Evolutionary conservation across 2,113 vertebrate genomes (phyloP).

Genomic region (Neogobius melanostomus): DNA sequence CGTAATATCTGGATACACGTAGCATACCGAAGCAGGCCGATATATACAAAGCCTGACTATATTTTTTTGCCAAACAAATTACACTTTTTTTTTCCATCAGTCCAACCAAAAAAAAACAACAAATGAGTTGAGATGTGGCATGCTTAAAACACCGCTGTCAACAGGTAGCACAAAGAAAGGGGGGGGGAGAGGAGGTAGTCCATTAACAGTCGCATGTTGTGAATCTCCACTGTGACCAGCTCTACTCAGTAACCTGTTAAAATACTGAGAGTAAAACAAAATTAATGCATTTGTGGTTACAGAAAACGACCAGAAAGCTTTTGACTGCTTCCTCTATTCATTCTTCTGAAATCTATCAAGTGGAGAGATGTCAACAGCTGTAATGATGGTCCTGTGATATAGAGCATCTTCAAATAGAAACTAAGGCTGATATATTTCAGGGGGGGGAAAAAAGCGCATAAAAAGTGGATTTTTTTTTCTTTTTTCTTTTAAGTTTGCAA

Average conservation of each 20-base stretch:
- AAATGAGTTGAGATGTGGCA: constrained; percentile 34
- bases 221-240: constrained; percentile 28
- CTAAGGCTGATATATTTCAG: constrained; percentile 51
- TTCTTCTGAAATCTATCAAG: constrained; percentile 27
- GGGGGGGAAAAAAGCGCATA: not conserved
- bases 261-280: constrained; percentile 45
- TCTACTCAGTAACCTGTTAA: constrained; percentile 22
- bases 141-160: constrained; percentile 10
- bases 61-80: constrained; percentile 33
- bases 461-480: constrained; percentile 15
- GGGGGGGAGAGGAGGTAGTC: constrained; percentile 62
- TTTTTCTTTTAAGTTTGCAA: constrained; percentile 16
- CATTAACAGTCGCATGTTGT: constrained; percentile 57
- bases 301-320: constrained; percentile 29
- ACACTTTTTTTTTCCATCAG: constrained; percentile 19
- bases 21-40: constrained; percentile 30
- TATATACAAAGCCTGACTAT: constrained; percentile 35
- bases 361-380: constrained; percentile 16
- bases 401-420: constrained; percentile 37
- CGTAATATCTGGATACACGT: constrained; percentile 48
- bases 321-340: constrained; percentile 13
- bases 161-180: constrained; percentile 29
- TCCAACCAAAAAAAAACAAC: not conserved
- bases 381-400: constrained; percentile 14
- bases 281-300: constrained; percentile 11